Evolutionary conservation across 2,888 invertebrate genomes (phyloP), one percentile per base, ranked within the genome.

Genomic region (Diaperis boleti): DNA sequence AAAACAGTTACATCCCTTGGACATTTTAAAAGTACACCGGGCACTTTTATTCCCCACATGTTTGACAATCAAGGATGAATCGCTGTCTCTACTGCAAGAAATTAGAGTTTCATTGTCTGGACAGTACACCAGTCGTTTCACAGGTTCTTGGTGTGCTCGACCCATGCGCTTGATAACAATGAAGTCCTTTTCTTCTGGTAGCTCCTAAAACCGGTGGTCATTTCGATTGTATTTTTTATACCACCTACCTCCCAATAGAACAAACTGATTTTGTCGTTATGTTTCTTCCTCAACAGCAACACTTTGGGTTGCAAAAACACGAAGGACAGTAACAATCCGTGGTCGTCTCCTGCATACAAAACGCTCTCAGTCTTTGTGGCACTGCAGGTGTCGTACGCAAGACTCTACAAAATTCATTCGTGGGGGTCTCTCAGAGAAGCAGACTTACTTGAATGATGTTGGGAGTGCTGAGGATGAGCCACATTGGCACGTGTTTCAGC

Each of bases 1-100:
- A 79, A 88, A 88, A 70, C 87, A 87, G 26, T 82, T 83, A 1
- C 86, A 83, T 2, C 88, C 88, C 88, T 85, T 82, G 14, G 82
- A 79, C 45, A 87, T 83, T 70, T 82, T 85, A 67, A 86, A 87
- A 13, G 85, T 77, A 62, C 85, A 86, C 39, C 85, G 84, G 14
- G 83, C 79, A 59, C 84, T 77, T 61, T 83, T 83, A 14, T 83
- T 84, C 0, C 82, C 79, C n/a, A 83, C 74, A 68, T 85, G 82
- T 52, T 77, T 78, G 60, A 84, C 74, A 68, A 83, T 69, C 8
- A 88, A 76, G 8, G 87, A 85, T 55, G 79, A 79, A n/a, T 77
- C 74, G 0, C 82, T 77, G 73, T 87, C 87, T 69, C 83, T 83
- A 31, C 88, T 86, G 76, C 87, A 88, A 59, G 85, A 84, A 52